A percentile compares a stretch with the other conserved stretches of the same genome.
Evolutionary conservation across 2,797 vertebrate genomes (phyloP).

Genomic region (Galago senegalensis): DNA sequence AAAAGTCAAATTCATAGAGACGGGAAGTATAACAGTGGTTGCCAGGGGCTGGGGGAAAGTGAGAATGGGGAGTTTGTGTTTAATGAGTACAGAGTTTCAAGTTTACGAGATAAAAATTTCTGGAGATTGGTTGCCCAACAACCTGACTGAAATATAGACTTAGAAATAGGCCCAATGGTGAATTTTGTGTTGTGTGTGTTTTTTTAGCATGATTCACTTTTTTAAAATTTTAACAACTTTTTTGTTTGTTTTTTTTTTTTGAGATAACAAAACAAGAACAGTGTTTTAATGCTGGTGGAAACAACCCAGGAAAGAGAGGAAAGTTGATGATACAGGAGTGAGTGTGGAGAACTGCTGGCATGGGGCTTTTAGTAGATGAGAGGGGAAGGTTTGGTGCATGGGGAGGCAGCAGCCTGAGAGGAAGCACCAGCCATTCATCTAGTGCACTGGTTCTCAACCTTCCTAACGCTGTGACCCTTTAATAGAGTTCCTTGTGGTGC

Average conservation of each 20-base stretch:
- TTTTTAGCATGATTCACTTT: not conserved
- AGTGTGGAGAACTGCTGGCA: fast-evolving
- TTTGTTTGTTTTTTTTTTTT: not conserved
- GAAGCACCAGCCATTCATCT: not conserved
- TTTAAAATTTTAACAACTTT: not conserved
- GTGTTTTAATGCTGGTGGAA: not conserved
- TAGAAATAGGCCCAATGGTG: not conserved
- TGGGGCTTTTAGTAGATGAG: not conserved
- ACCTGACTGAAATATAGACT: not conserved
- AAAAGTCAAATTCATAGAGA: not conserved
- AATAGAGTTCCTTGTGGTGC: no score
- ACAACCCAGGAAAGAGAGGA: not conserved
- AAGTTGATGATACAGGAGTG: no score
- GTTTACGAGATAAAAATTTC: not conserved
- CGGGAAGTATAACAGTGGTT: not conserved
- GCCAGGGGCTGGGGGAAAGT: no score
- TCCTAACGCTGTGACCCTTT: no score
- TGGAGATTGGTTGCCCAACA: not conserved
- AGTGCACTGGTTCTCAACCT: no score
- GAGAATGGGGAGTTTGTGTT: not conserved
- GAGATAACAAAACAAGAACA: not conserved
- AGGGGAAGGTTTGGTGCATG: not conserved
- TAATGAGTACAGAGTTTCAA: not conserved
- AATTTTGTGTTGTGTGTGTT: not conserved
- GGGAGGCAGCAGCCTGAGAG: not conserved